Evolutionary conservation across 2,113 vertebrate species (phyloP), one percentile per base, ranked within the genome.

Genomic region (Colinus virginianus): DNA sequence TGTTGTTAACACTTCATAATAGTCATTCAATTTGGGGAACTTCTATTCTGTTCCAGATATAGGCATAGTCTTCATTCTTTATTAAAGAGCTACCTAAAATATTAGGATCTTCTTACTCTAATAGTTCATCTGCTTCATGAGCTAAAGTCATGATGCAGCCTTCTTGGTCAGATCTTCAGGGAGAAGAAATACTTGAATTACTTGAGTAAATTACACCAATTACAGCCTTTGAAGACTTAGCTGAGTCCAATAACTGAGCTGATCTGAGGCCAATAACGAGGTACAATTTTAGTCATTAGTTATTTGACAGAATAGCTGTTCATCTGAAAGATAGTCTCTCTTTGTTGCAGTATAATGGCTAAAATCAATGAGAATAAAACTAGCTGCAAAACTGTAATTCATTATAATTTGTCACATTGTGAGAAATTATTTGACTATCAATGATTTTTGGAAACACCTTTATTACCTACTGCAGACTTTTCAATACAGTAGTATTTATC

Each of bases 201-300:
- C 25, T 49, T 11, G 18, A 67, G 67, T 85, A 84, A 87, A 76
- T 55, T 45, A 74, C 48, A 74, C 15, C 22, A 36, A 23, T 89
- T 84, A 43, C 13, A 70, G 28, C 17, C 22, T 79, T 62, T 91
- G 82, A 83, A 82, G 67, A 23, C 25, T 30, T 55, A 34, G n/a
- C 25, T 88, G 45, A 78, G n/a, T 76, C 48, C 30, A 16, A 40
- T 40, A 40, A 40, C 40, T 51, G 25, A 75, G 26, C 20, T 93
- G 34, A 76, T 94, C 67, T 77, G 49, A 77, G 46, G 25, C 84
- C 19, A 48, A 18, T 66, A 48, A 34, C 20, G 67, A 85, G 46
- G 12, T 23, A 74, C 14, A 70, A 79, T 90, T 93, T 78, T 84
- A 18, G 7, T 75, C 85, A 89, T 93, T 74, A 64, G 12, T 83